These are phyloP conservation scores for Pipa parva DNA, from an alignment of 2,113 vertebrate genomes.

Conservation along the genomic window DNA sequence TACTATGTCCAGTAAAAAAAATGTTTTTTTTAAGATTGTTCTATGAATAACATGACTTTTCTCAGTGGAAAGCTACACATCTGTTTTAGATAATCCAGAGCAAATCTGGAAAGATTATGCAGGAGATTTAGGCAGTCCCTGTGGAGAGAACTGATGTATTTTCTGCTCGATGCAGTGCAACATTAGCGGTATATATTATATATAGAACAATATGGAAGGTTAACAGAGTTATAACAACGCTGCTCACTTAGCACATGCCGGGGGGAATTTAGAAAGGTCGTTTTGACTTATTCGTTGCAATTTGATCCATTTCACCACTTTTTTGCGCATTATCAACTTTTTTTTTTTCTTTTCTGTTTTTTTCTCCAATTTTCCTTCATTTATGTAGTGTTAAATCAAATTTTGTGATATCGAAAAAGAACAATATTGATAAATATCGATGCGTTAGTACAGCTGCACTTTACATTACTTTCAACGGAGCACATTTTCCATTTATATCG, in stretches of 20 bases:
- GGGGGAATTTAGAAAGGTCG: no score
- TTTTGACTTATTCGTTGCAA: no score
- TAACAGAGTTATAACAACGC: conserved; percentile 31
- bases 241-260: no score
- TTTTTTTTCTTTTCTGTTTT: no score
- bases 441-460: not conserved
- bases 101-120: not conserved
- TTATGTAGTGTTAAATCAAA: no score
- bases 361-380: no score
- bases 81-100: conserved; percentile 11
- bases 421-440: no score
- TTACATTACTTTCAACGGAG: not conserved
- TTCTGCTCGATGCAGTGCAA: not conserved
- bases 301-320: no score
- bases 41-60: not conserved
- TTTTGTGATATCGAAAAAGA: no score
- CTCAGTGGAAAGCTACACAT: not conserved
- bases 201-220: conserved; percentile 21
- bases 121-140: not conserved
- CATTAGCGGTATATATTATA: conserved; percentile 13
- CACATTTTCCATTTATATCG: conserved; percentile 19
- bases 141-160: conserved; percentile 12
- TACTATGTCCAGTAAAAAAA: no score
- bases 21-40: no score
- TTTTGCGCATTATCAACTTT: no score